phyloP scores from a whole-genome alignment of 2,113 vertebrate genomes.

The Carlito syrichta region DNA sequence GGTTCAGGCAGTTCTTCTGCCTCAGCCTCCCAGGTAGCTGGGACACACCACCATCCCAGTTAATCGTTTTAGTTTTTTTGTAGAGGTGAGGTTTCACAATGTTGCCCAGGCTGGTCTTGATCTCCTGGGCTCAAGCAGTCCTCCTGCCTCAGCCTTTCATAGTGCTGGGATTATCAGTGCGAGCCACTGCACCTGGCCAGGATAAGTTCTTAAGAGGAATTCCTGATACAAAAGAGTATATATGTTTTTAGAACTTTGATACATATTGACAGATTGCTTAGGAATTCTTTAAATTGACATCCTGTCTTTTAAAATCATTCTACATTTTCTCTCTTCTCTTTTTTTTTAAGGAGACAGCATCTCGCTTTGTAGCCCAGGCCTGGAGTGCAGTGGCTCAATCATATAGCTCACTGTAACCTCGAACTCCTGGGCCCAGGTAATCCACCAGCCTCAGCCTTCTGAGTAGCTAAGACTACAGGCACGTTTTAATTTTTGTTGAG shows the following conservation, averaged over 20 bases:
- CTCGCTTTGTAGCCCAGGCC: background rate
- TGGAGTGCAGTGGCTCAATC: background rate
- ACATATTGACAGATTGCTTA: background rate
- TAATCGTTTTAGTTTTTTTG: too few species aligned
- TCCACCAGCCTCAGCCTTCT: background rate
- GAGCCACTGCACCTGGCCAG: too few species aligned
- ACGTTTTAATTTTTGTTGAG: background rate
- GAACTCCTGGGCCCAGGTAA: background rate
- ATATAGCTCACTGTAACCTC: background rate
- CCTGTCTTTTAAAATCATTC: constrained; percentile 18
- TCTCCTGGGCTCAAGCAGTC: too few species aligned
- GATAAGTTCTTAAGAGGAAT: background rate
- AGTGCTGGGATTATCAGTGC: too few species aligned
- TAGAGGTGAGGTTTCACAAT: too few species aligned
- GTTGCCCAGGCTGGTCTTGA: too few species aligned
- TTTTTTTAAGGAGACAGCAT: background rate
- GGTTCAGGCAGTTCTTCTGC: too few species aligned
- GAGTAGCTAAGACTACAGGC: background rate
- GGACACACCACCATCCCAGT: too few species aligned
- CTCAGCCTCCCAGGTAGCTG: too few species aligned
- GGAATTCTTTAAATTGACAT: constrained; percentile 17
- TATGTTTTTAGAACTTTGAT: constrained; percentile 2
- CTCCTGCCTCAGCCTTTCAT: too few species aligned
- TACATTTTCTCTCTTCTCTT: background rate
- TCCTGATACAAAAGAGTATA: background rate